Percentiles rank a stretch among this genome's conserved stretches.
phyloP scores from a whole-genome alignment of 2,113 vertebrate genomes.

The Rutilus rutilus region DNA sequence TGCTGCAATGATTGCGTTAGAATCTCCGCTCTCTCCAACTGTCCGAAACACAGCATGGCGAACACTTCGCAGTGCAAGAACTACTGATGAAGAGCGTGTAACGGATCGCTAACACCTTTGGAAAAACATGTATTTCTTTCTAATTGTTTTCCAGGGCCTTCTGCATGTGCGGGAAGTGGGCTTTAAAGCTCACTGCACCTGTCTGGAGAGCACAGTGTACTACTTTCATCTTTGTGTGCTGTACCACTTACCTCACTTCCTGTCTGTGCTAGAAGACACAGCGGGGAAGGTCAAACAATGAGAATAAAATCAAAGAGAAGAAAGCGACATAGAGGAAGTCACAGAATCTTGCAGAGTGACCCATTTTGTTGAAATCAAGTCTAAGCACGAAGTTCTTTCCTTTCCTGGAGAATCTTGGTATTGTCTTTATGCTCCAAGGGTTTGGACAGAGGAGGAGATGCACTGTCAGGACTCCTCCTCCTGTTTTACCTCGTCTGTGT shows the following conservation, averaged over 20 bases:
- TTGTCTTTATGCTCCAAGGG: constrained; percentile 30
- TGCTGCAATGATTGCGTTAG: constrained; percentile 45
- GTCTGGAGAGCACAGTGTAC: constrained; percentile 29
- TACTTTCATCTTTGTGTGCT: constrained; percentile 23
- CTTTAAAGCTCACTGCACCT: constrained; percentile 44
- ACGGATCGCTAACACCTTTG: constrained; percentile 33
- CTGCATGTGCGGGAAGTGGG: constrained; percentile 17
- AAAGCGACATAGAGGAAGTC: constrained; percentile 28
- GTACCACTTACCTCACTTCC: constrained; percentile 35
- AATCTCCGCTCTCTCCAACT: constrained; percentile 23
- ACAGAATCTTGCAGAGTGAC: constrained; percentile 15
- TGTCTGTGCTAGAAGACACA: constrained; percentile 44
- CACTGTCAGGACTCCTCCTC: constrained; percentile 72
- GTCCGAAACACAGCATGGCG: constrained; percentile 36
- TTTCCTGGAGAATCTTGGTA: constrained; percentile 7
- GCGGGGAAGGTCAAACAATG: constrained; percentile 1
- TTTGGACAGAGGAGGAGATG: constrained; percentile 23
- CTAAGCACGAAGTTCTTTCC: background rate
- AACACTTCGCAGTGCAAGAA: constrained; percentile 45
- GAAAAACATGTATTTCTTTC: constrained; percentile 35
- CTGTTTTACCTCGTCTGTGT: constrained; percentile 60
- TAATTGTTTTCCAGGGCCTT: constrained; percentile 34
- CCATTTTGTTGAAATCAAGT: constrained; percentile 14
- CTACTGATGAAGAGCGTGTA: constrained; percentile 35
- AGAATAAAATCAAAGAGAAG: constrained; percentile 43